Evolutionary conservation across 2,888 invertebrate genomes (phyloP).

Genomic region (Hydrotaea cyrtoneurina): DNA sequence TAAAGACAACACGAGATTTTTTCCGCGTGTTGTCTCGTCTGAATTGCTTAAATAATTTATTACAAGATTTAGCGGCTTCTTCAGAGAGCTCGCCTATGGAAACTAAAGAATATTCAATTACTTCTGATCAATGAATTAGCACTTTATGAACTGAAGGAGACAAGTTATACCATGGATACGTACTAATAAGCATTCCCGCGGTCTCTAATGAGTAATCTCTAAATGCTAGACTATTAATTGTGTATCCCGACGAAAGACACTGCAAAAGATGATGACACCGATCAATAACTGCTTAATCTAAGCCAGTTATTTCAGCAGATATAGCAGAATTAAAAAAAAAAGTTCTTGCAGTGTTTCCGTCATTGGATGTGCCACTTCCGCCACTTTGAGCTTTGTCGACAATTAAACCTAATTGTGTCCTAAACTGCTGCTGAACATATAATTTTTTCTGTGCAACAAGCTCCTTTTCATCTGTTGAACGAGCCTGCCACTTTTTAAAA

Average conservation of each 20-base stretch:
- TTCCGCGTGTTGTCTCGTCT: neutral
- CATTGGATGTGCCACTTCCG: conserved; percentile 1
- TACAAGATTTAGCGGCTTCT: neutral
- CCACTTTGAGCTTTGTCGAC: conserved; percentile 1
- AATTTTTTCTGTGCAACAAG: neutral
- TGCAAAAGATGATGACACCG: neutral
- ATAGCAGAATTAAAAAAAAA: neutral
- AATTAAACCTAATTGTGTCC: neutral
- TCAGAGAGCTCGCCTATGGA: neutral
- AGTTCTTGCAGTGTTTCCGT: conserved; percentile 11
- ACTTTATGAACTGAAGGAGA: neutral
- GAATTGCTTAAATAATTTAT: neutral
- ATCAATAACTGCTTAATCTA: neutral
- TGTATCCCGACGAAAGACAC: neutral
- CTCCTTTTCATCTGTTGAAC: neutral
- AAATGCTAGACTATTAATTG: neutral
- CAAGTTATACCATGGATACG: neutral
- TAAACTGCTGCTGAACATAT: neutral
- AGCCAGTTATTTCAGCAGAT: neutral
- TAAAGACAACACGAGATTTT: neutral
- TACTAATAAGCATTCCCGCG: neutral
- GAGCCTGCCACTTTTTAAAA: conserved; percentile 11
- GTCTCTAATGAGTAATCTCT: neutral
- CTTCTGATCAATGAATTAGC: neutral
- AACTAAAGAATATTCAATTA: neutral